phyloP scores from a whole-genome alignment of 2,888 invertebrate species.

The Antheraea yamamai region DNA sequence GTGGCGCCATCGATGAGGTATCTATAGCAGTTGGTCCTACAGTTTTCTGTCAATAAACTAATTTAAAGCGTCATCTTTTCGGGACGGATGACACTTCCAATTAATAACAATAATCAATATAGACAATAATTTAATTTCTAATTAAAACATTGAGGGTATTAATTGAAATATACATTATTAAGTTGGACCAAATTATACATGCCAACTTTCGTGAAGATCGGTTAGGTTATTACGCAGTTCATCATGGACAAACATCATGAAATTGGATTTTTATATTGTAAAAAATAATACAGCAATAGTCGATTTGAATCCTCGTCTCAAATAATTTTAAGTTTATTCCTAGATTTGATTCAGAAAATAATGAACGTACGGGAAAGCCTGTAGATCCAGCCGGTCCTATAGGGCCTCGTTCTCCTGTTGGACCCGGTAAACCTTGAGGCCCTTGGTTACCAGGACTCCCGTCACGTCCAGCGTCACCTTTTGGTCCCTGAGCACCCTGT shows the following conservation, averaged over 20 bases:
- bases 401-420: slow-evolving; percentile 88
- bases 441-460: slow-evolving; percentile 89
- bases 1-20: too few species aligned
- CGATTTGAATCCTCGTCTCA: neutral
- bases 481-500: slow-evolving; percentile 88
- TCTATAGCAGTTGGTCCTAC: too few species aligned
- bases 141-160: too few species aligned
- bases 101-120: too few species aligned
- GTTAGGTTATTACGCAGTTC: too few species aligned
- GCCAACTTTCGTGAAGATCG: neutral
- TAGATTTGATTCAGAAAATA: neutral
- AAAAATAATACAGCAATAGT: neutral
- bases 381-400: slow-evolving; percentile 89
- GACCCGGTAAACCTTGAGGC: slow-evolving; percentile 86
- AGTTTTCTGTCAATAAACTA: too few species aligned
- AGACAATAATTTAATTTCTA: too few species aligned
- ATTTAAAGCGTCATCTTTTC: too few species aligned
- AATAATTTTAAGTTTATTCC: neutral
- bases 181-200: too few species aligned
- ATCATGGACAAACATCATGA: too few species aligned
- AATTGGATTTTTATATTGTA: neutral
- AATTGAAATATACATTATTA: too few species aligned
- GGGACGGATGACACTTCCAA: too few species aligned
- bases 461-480: slow-evolving; percentile 90
- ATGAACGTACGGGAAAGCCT: slow-evolving; percentile 87